Percentiles rank a stretch among this genome's conserved stretches.
phyloP scores from a whole-genome alignment of 2,797 vertebrate genomes.

The Hippopotamyrus pictus region DNA sequence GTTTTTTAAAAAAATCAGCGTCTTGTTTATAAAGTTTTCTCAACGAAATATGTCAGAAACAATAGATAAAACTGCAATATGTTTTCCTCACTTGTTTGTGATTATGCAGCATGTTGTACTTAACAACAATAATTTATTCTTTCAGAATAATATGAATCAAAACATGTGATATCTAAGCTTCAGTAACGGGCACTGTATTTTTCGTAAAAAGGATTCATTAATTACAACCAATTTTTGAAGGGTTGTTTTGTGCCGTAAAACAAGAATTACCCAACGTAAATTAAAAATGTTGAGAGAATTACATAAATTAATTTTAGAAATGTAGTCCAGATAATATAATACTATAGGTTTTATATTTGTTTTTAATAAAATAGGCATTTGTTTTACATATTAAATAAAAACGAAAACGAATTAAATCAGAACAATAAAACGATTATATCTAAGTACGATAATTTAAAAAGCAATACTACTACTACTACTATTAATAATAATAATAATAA shows the following conservation, averaged over 20 bases:
- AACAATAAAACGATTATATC: background rate
- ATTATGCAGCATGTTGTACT: background rate
- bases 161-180: conserved; percentile 1
- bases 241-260: conserved; percentile 1
- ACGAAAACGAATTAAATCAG: background rate
- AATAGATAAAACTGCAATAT: background rate
- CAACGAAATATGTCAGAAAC: background rate
- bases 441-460: background rate
- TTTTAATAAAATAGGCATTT: background rate
- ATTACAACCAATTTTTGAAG: background rate
- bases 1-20: background rate
- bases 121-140: background rate
- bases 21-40: background rate
- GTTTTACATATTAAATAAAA: background rate
- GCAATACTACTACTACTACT: background rate
- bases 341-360: background rate
- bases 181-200: background rate
- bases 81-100: background rate
- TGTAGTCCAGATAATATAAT: background rate
- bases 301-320: background rate
- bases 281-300: background rate
- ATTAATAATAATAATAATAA: background rate
- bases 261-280: background rate
- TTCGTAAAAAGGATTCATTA: background rate
- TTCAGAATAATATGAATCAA: background rate